Percentiles rank a stretch among this genome's conserved stretches.
Evolutionary conservation across 1,140 invertebrate genomes (phyloP).

Genomic region (Carposina sasakii): DNA sequence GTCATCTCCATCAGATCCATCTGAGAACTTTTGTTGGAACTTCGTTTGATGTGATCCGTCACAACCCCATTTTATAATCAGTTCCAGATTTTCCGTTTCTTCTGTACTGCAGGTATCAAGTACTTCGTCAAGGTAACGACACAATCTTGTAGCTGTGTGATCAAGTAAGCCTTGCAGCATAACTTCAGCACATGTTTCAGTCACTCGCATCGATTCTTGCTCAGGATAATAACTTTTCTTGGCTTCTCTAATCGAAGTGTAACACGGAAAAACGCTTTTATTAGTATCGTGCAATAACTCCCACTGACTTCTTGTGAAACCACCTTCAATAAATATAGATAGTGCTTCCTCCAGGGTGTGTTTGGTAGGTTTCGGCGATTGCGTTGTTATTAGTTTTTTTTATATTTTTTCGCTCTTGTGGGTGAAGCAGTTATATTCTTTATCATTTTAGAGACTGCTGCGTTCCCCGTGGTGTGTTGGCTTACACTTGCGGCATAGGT

Average conservation of each 20-base stretch:
- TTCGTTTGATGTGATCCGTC: background rate
- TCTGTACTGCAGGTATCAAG: slow-evolving; percentile 15
- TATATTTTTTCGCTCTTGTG: slow-evolving; percentile 6
- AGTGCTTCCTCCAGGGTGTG: slow-evolving; percentile 21
- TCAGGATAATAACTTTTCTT: slow-evolving; percentile 12
- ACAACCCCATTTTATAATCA: no score
- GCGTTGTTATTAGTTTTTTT: background rate
- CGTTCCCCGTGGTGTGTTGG: slow-evolving; percentile 5
- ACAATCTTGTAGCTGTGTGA: slow-evolving; percentile 26
- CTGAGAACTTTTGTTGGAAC: background rate
- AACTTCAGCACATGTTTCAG: slow-evolving; percentile 31
- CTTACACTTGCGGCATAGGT: slow-evolving; percentile 22
- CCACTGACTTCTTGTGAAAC: slow-evolving; percentile 12
- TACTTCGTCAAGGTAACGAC: slow-evolving; percentile 21
- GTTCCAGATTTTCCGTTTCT: slow-evolving; percentile 12
- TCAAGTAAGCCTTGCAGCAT: slow-evolving; percentile 33
- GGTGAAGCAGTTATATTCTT: background rate
- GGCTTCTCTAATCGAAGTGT: slow-evolving; percentile 6
- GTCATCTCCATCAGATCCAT: background rate
- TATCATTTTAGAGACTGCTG: slow-evolving; percentile 9
- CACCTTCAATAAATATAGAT: slow-evolving; percentile 9
- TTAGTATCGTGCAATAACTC: slow-evolving; percentile 1
- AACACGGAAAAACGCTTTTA: slow-evolving; percentile 14
- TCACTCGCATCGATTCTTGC: slow-evolving; percentile 17
- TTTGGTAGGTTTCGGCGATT: slow-evolving; percentile 15